Evolutionary conservation across 92 coral and sea anemone genomes (phyloP).

Genomic region (Epizoanthus illoricatus): DNA sequence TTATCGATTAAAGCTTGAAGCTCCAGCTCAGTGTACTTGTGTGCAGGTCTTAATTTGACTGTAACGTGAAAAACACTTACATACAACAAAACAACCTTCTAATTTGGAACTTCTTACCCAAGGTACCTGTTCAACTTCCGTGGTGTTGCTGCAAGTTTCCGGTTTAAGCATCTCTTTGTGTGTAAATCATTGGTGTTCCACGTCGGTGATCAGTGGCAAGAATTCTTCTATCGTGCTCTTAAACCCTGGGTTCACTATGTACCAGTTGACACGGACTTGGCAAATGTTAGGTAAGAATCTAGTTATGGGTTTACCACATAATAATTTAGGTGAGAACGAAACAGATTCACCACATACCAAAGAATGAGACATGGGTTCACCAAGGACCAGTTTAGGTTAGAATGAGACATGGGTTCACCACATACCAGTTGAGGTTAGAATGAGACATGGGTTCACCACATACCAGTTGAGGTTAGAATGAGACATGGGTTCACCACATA

Average conservation of each 20-base stretch:
- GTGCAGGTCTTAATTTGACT: too few relatives aligned
- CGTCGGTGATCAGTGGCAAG: conserved; percentile 96
- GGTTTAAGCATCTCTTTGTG: conserved; percentile 92
- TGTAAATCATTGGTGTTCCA: conserved; percentile 97
- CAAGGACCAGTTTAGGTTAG: not conserved
- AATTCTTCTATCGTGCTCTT: conserved; percentile 93
- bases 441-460: too few relatives aligned
- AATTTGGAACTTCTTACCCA: not conserved
- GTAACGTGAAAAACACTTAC: not conserved
- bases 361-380: too few relatives aligned
- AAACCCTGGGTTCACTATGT: conserved; percentile 98
- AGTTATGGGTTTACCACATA: not conserved
- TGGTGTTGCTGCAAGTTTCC: conserved; percentile 99
- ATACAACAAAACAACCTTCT: not conserved
- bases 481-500: too few relatives aligned
- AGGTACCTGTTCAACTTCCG: conserved; percentile 97
- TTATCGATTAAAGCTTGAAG: too few relatives aligned
- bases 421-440: too few relatives aligned
- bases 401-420: too few relatives aligned
- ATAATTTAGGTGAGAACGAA: too few relatives aligned
- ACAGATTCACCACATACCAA: too few relatives aligned
- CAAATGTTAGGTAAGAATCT: conserved; percentile 70
- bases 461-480: too few relatives aligned
- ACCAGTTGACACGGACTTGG: conserved; percentile 86
- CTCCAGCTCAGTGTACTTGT: too few relatives aligned